Evolutionary conservation across 2,888 invertebrate genomes (phyloP).

Genomic region (Drosophila mimetica): DNA sequence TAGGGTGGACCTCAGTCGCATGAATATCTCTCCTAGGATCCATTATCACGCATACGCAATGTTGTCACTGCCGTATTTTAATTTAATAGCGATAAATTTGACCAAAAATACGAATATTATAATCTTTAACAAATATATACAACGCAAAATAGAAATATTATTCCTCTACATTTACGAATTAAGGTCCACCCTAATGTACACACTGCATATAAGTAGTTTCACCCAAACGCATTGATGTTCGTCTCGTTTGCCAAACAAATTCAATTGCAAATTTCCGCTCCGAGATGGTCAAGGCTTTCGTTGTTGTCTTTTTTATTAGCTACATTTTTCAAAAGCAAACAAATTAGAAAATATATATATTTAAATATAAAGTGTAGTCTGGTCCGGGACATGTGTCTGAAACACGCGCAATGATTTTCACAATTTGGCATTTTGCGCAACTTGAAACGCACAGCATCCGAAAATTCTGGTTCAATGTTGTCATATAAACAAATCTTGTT

Average conservation of each 20-base stretch:
- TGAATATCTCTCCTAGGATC: not conserved
- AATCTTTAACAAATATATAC: too few relatives aligned
- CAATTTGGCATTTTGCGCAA: constrained; percentile 49
- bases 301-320: constrained; percentile 56
- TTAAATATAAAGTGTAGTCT: constrained; percentile 18
- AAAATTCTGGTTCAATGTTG: constrained; percentile 62
- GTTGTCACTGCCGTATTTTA: too few relatives aligned
- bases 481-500: constrained; percentile 44
- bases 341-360: constrained; percentile 26
- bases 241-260: constrained; percentile 55
- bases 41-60: not conserved
- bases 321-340: constrained; percentile 39
- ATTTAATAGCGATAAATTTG: too few relatives aligned
- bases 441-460: constrained; percentile 44
- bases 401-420: constrained; percentile 59
- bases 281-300: constrained; percentile 69
- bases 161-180: too few relatives aligned
- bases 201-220: constrained; percentile 25
- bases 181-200: constrained; percentile 9
- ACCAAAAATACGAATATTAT: too few relatives aligned
- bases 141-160: not conserved
- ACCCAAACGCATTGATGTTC: constrained; percentile 49
- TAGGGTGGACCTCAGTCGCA: not conserved
- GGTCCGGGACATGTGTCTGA: constrained; percentile 37
- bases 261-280: constrained; percentile 52